Evolutionary conservation across 2,113 vertebrate genomes (phyloP).

Genomic region (Paramormyrops kingsleyae): DNA sequence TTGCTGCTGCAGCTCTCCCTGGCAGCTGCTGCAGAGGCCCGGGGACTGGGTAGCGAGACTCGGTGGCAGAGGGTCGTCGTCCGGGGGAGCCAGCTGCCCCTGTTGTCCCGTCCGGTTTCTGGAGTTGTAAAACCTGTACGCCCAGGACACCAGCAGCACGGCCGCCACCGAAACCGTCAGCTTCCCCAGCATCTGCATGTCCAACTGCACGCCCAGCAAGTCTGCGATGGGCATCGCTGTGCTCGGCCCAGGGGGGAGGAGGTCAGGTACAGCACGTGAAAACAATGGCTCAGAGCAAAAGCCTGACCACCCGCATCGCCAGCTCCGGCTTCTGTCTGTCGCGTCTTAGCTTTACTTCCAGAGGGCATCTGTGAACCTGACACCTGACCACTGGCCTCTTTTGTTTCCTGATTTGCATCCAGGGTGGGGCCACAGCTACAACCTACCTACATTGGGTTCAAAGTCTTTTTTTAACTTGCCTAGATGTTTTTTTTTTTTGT

Average conservation of each 20-base stretch:
- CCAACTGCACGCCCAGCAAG: conserved; percentile 57
- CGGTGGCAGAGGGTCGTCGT: neutral
- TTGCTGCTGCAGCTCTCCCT: conserved; percentile 25
- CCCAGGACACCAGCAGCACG: conserved; percentile 69
- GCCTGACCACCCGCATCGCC: neutral
- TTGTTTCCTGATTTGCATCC: conserved; percentile 58
- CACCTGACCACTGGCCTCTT: conserved; percentile 32
- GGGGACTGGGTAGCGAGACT: conserved; percentile 1
- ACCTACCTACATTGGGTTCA: conserved; percentile 40
- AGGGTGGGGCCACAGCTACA: conserved; percentile 49
- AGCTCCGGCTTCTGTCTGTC: neutral
- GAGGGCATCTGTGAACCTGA: conserved; percentile 50
- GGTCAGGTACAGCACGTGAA: conserved; percentile 33
- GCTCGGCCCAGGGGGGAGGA: conserved; percentile 8
- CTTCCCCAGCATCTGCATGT: conserved; percentile 78
- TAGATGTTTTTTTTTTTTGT: neutral
- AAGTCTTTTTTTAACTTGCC: neutral
- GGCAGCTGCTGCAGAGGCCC: conserved; percentile 41
- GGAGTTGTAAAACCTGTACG: conserved; percentile 70
- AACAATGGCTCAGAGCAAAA: conserved; percentile 3
- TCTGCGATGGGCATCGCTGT: conserved; percentile 56
- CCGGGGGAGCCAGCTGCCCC: neutral
- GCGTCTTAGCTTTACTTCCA: conserved; percentile 40
- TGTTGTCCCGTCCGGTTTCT: conserved; percentile 27
- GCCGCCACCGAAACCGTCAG: conserved; percentile 68